phyloP scores from a whole-genome alignment of 1,140 invertebrate species.

The Prorops nasuta region DNA sequence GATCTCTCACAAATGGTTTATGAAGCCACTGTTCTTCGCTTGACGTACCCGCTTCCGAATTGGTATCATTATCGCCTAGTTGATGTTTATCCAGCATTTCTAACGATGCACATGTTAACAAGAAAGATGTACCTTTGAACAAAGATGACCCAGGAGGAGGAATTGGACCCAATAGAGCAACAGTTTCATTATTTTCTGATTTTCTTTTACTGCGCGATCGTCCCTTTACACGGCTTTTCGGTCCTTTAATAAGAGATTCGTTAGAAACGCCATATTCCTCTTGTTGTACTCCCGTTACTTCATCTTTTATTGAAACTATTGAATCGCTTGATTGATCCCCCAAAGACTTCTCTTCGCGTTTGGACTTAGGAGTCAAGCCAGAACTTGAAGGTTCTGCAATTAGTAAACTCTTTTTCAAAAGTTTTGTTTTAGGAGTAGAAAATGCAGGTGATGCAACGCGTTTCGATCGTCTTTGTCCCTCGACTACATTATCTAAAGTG shows the following conservation, averaged over 20 bases:
- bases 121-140: conserved; percentile 58
- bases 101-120: conserved; percentile 57
- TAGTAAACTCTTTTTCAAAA: background rate
- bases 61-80: conserved; percentile 22
- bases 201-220: conserved; percentile 31
- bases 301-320: conserved; percentile 12
- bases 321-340: conserved; percentile 27
- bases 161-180: conserved; percentile 57
- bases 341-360: background rate
- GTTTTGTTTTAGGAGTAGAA: conserved; percentile 21
- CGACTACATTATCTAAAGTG: conserved; percentile 43
- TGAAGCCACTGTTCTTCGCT: conserved; percentile 56
- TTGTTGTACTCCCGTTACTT: conserved; percentile 53
- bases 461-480: conserved; percentile 39
- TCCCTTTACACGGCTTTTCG: conserved; percentile 33
- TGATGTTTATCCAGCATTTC: conserved; percentile 34
- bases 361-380: conserved; percentile 11
- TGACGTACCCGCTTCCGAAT: conserved; percentile 41
- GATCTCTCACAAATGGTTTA: conserved; percentile 59
- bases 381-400: conserved; percentile 25
- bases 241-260: conserved; percentile 28
- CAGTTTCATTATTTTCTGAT: conserved; percentile 45
- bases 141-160: conserved; percentile 50
- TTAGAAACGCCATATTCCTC: conserved; percentile 55
- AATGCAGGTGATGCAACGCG: conserved; percentile 22